Base-by-base conservation (phyloP, 1,140 invertebrate species). In the Apis laboriosa region DNA sequence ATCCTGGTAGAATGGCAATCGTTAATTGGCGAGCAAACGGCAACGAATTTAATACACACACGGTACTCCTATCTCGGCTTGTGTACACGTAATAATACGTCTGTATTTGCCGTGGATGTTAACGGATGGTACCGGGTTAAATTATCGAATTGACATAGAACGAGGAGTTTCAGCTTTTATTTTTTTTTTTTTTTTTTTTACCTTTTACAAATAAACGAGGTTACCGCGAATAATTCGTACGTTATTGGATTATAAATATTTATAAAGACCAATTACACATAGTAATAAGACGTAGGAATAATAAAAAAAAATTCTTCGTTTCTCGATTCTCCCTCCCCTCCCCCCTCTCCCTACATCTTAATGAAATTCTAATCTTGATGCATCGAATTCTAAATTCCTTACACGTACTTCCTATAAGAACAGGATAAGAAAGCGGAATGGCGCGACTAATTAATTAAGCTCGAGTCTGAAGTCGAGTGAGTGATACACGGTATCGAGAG, bases 11-110 rank as follows among this genome's bases (percentile, higher is more conserved):
- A 79, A 85, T 77, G 80, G 71, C 67, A 84, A 84, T 87, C 82
- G 77, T 73, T 87, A 87, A 87, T 87, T 87, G 77, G 74, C 68
- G 83, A 80, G 77, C 70, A 87, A 87, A 87, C 75, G 78, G 82
- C 68, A 74, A 80, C 53, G 74, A 80, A 77, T 87, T 87, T 87
- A 87, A 87, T 87, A 84, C 68, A 78, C 73, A 77, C 71, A 81
- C 53, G 68, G 15, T 56, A 19, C 76, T 61, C 56, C 51, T 77
- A 77, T 74, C 80, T 84, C 81, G 55, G 28, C 28, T 28, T 78
- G 64, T 71, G 66, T 78, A 71, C 75, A 77, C 80, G 56, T 12
- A 77, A 63, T 82, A 82, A 71, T 83, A 67, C 79, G 75, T 83
- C 80, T 83, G 67, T 71, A 77, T 78, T 71, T 78, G 17, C 73